Conservation (phyloP, 2,113 vertebrate species). For the Scalopus aquaticus region DNA sequence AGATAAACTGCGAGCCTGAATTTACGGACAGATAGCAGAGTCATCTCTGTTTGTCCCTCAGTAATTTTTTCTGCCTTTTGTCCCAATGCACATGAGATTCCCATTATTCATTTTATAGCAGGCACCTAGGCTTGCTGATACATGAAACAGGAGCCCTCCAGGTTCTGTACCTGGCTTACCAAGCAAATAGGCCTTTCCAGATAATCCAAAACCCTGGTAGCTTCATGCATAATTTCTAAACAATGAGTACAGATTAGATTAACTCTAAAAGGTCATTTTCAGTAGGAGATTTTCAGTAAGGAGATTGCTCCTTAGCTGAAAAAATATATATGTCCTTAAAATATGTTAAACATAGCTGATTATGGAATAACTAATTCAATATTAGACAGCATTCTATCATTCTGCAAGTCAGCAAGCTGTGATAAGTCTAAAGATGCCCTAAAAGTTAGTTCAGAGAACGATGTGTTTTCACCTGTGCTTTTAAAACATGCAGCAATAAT, state of each 20-base stretch:
- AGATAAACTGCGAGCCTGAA: background rate
- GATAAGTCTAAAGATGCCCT: conserved; percentile 18
- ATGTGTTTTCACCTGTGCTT: conserved; percentile 1
- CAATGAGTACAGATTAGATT: background rate
- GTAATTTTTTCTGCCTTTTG: background rate
- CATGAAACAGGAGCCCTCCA: background rate
- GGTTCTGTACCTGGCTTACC: background rate
- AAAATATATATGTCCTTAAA: background rate
- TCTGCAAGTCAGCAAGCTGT: background rate
- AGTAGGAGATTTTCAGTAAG: background rate
- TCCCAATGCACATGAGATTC: background rate
- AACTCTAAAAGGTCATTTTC: background rate
- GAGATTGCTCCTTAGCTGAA: background rate
- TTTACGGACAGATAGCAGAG: background rate
- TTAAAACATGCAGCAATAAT: conserved; percentile 31
- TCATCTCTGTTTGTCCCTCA: background rate
- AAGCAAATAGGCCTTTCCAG: background rate
- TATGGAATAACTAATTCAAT: background rate
- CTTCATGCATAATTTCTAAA: background rate
- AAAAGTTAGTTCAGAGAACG: background rate
- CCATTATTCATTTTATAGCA: background rate
- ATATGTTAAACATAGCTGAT: background rate
- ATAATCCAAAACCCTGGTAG: background rate
- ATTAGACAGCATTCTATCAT: background rate
- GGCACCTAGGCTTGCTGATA: background rate